A percentile compares a stretch with the other conserved stretches of the same genome.
phyloP scores from a whole-genome alignment of 1,140 invertebrate species.

The Aphidius ervi region DNA sequence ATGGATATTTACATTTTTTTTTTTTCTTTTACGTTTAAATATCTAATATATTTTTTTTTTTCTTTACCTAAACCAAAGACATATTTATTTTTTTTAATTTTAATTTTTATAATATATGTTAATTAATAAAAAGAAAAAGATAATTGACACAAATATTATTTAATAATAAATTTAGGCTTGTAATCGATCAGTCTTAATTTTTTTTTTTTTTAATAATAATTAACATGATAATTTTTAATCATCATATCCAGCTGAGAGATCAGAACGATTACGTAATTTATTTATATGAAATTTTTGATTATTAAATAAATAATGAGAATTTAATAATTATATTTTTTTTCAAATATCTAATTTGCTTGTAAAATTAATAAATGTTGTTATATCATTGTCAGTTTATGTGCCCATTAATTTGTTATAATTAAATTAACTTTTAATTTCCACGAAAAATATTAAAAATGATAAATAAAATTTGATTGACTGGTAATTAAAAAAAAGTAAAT shows the following conservation, averaged over 20 bases:
- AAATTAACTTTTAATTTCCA: no score
- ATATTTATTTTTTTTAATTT: conserved; percentile 2
- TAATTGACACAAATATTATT: conserved; percentile 15
- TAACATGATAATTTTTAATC: neutral
- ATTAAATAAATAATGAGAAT: neutral
- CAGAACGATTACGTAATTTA: conserved; percentile 11
- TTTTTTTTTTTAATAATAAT: conserved; percentile 15
- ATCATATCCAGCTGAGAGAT: conserved; percentile 5
- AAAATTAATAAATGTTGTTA: no score
- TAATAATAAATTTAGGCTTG: conserved; percentile 15
- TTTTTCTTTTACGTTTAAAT: neutral
- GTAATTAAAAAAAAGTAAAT: conserved; percentile 12
- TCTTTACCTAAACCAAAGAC: conserved; percentile 15
- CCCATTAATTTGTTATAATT: no score
- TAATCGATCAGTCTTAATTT: conserved; percentile 32
- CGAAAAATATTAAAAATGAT: neutral
- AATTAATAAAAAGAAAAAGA: conserved; percentile 11
- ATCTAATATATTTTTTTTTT: conserved; percentile 9
- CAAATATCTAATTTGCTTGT: no score
- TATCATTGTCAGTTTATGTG: no score
- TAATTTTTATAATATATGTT: neutral
- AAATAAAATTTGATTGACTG: conserved; percentile 5
- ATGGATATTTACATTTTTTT: conserved; percentile 25
- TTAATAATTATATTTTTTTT: no score
- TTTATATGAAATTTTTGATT: conserved; percentile 6